Evolutionary conservation across 1,140 invertebrate species (phyloP).

Genomic region (Uloborus diversus): DNA sequence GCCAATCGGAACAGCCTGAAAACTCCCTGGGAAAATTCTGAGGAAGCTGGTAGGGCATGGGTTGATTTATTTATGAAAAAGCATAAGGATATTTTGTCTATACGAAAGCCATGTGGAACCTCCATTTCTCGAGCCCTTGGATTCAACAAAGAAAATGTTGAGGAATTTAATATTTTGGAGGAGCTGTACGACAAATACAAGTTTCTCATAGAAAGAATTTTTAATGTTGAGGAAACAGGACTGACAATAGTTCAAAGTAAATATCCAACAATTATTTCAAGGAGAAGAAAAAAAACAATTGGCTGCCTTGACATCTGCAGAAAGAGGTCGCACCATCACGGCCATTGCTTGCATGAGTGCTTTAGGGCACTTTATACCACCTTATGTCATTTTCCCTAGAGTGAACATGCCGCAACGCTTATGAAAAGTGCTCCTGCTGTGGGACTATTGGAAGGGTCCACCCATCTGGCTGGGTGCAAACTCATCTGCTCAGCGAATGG

Average conservation of each 20-base stretch:
- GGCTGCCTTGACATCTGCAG: conserved; percentile 3
- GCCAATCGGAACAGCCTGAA: not conserved
- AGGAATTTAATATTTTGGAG: conserved; percentile 41
- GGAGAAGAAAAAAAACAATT: conserved; percentile 46
- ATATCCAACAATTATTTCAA: conserved; percentile 6
- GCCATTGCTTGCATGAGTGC: too few species aligned
- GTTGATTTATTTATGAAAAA: not conserved
- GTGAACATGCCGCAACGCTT: not conserved
- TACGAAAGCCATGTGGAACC: not conserved
- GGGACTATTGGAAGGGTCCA: conserved; percentile 32
- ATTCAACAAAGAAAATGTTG: conserved; percentile 35
- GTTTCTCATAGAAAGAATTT: conserved; percentile 42
- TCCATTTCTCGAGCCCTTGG: conserved; percentile 9
- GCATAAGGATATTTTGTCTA: not conserved
- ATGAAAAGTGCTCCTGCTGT: conserved; percentile 1
- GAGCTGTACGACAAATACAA: not conserved
- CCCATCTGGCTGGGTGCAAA: conserved; percentile 53
- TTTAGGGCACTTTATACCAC: conserved; percentile 17
- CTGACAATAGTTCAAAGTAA: conserved; percentile 47
- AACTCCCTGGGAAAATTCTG: not conserved
- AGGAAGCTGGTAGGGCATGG: not conserved
- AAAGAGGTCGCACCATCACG: conserved; percentile 32
- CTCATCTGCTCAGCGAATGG: conserved; percentile 64
- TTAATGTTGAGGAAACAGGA: conserved; percentile 57
- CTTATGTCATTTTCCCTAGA: conserved; percentile 21